phyloP scores from a whole-genome alignment of 2,113 vertebrate species.

The Cathartes aura region DNA sequence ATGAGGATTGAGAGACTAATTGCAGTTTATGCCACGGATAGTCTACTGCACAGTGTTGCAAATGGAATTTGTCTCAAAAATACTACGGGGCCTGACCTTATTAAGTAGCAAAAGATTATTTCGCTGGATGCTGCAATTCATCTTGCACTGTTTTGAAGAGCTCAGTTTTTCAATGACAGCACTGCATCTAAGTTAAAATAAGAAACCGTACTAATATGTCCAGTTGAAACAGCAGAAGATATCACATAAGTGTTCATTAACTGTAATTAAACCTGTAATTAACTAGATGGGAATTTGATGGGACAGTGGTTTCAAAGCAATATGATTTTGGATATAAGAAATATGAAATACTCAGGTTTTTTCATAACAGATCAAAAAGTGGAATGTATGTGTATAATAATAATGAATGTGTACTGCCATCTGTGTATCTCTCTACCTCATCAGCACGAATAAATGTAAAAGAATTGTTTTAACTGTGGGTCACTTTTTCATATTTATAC shows the following conservation, averaged over 20 bases:
- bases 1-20: background rate
- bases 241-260: background rate
- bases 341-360: background rate
- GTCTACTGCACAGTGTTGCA: background rate
- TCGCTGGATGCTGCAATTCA: background rate
- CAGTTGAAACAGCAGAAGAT: background rate
- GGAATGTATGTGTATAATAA: background rate
- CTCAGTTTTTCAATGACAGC: slow-evolving; percentile 2
- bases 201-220: background rate
- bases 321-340: background rate
- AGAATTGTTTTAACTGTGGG: background rate
- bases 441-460: background rate
- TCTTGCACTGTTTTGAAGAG: background rate
- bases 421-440: background rate
- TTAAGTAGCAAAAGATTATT: slow-evolving; percentile 30
- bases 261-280: slow-evolving; percentile 28
- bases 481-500: background rate
- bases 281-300: slow-evolving; percentile 1
- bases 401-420: background rate
- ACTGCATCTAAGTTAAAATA: background rate
- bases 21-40: background rate
- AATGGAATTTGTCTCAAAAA: slow-evolving; percentile 12
- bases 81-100: slow-evolving; percentile 5
- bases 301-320: background rate
- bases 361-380: background rate